Percentiles rank a stretch among this genome's conserved stretches.
These are phyloP conservation scores for Pristis pectinata DNA, from an alignment of 2,797 vertebrate genomes.

Conservation along the genomic window DNA sequence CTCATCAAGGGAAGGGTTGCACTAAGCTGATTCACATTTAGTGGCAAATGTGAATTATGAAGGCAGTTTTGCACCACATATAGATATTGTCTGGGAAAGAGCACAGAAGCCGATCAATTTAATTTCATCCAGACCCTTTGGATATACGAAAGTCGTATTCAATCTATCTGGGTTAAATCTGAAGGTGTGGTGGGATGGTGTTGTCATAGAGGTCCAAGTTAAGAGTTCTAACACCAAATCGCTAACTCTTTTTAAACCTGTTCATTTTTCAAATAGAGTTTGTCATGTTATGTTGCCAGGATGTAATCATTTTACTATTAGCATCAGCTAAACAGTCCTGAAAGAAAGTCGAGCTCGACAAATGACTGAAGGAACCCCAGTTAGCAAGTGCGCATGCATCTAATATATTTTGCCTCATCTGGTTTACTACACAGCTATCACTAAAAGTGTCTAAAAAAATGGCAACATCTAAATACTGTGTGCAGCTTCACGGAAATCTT, in stretches of 20 bases:
- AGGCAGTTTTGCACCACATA: neutral
- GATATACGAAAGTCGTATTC: neutral
- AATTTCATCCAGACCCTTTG: neutral
- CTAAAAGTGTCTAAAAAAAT: constrained; percentile 37
- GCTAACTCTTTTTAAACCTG: neutral
- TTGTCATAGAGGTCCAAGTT: neutral
- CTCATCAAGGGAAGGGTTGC: neutral
- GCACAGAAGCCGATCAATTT: neutral
- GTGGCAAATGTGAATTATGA: neutral
- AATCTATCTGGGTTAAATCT: neutral
- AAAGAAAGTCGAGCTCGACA: neutral
- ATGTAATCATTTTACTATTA: neutral
- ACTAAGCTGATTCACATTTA: neutral
- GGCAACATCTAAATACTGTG: constrained; percentile 46
- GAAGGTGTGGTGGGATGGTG: no score
- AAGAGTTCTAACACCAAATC: neutral
- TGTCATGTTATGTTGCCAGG: no score
- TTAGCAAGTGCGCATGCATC: neutral
- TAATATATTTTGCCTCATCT: constrained; percentile 44
- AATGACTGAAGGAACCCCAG: neutral
- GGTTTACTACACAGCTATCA: constrained; percentile 42
- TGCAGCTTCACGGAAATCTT: constrained; percentile 44
- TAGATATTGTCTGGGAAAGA: neutral
- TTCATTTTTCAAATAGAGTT: constrained; percentile 9
- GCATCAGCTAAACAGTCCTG: neutral